Conservation (phyloP, 2,113 vertebrate species). For the Gymnarchus niloticus region DNA sequence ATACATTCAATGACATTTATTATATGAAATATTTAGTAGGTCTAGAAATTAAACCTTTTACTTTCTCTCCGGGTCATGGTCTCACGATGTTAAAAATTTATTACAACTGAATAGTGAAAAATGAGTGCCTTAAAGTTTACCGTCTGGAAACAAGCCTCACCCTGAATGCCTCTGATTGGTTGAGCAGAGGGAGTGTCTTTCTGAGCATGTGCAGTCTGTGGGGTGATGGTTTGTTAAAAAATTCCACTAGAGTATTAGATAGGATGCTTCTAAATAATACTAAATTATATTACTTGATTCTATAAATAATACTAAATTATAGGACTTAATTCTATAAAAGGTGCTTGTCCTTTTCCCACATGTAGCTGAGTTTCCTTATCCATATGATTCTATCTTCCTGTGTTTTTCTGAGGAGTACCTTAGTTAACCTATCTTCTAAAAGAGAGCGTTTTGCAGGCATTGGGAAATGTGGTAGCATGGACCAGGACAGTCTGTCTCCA, state of each 20-base stretch:
- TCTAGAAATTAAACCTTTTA: not conserved
- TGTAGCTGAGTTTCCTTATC: not conserved
- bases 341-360: not conserved
- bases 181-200: constrained; percentile 25
- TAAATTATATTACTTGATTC: not conserved
- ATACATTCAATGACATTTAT: too few species aligned
- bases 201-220: not conserved
- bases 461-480: too few species aligned
- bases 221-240: not conserved
- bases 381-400: too few species aligned
- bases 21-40: too few species aligned
- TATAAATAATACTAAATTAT: not conserved
- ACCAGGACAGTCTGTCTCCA: constrained; percentile 18
- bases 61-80: not conserved
- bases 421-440: not conserved
- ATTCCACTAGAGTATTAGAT: not conserved
- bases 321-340: not conserved
- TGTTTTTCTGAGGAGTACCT: too few species aligned
- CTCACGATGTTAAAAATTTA: not conserved
- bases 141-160: not conserved
- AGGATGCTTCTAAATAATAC: not conserved
- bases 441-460: not conserved
- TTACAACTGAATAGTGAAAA: not conserved
- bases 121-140: not conserved
- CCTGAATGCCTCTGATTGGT: constrained; percentile 41